Evolutionary conservation across 2,888 invertebrate genomes (phyloP), one percentile per base, ranked within the genome.

Genomic region (Molorchus minor): DNA sequence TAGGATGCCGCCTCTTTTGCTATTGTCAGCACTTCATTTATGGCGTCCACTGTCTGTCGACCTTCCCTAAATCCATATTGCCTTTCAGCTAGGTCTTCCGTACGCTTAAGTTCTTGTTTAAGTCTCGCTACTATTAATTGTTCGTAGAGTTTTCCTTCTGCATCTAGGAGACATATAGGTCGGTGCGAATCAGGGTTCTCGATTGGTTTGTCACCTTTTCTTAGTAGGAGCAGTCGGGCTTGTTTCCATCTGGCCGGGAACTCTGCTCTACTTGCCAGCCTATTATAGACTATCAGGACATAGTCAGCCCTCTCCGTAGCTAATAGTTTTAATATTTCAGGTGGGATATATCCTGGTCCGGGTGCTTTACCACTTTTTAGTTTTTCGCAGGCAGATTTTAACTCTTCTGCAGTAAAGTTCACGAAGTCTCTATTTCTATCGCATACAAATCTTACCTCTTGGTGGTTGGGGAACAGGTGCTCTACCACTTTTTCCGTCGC

Each of bases 61-160:
- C 55, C 55, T 35, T 59, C 40, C 17, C 55, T 56, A 33, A 62
- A 65, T 1, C 62, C 59, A 29, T 36, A 60, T 20, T 64, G 62
- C 10, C 17, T 15, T 0, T 40, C 45, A 1, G 61, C 51, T 1
- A 64, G 59, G 1, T 51, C 59, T 8, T 52, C 64, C 1, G 51
- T 58, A 13, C 58, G 33, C 13, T 16, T 21, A 1, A 62, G 44
- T 35, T 64, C 64, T 4, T 20, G 12, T 4, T 58, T 53, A 1
- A 61, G 44, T 16, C 51, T 56, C 8, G 3, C 8, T 25, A 25
- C 3, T 5, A 58, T 35, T 5, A 59, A 17, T 1, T 40, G 20
- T 29, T 61, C 58, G 5, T 46, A 58, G 2, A 61, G 10, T 41
- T 61, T 61, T 0, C 54, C 61, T 15, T 49, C 41, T 1, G 38